phyloP scores from a whole-genome alignment of 1,140 invertebrate species.

The Globodera ellingtonae region DNA sequence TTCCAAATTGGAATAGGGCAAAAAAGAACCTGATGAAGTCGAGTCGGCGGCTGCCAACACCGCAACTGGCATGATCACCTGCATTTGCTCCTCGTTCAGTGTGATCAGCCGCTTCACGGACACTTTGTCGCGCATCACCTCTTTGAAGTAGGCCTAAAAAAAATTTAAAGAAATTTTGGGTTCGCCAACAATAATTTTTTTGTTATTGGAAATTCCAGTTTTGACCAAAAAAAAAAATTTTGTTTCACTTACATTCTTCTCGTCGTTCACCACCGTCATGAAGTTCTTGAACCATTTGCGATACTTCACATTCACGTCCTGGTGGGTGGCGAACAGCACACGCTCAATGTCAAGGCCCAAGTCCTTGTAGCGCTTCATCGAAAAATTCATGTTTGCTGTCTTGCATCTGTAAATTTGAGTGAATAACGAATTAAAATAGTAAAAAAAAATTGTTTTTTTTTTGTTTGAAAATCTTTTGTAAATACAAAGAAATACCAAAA shows the following conservation, averaged over 20 bases:
- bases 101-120: slow-evolving; percentile 25
- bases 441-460: background rate
- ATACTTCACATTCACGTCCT: slow-evolving; percentile 22
- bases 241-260: slow-evolving; percentile 10
- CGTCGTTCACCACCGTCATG: slow-evolving; percentile 23
- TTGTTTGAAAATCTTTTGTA: no score
- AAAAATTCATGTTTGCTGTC: slow-evolving; percentile 13
- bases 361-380: slow-evolving; percentile 26
- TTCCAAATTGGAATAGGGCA: background rate
- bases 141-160: slow-evolving; percentile 19
- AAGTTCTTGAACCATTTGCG: slow-evolving; percentile 28
- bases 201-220: no score
- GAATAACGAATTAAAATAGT: background rate
- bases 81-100: slow-evolving; percentile 8
- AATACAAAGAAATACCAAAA: no score
- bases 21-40: slow-evolving; percentile 2
- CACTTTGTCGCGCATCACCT: slow-evolving; percentile 20
- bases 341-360: slow-evolving; percentile 26
- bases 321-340: slow-evolving; percentile 3
- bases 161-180: background rate
- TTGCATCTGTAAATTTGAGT: slow-evolving; percentile 6
- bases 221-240: no score
- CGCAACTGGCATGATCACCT: background rate
- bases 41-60: slow-evolving; percentile 24
- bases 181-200: no score